phyloP scores from a whole-genome alignment of 2,113 vertebrate genomes.

The Pantherophis guttatus region DNA sequence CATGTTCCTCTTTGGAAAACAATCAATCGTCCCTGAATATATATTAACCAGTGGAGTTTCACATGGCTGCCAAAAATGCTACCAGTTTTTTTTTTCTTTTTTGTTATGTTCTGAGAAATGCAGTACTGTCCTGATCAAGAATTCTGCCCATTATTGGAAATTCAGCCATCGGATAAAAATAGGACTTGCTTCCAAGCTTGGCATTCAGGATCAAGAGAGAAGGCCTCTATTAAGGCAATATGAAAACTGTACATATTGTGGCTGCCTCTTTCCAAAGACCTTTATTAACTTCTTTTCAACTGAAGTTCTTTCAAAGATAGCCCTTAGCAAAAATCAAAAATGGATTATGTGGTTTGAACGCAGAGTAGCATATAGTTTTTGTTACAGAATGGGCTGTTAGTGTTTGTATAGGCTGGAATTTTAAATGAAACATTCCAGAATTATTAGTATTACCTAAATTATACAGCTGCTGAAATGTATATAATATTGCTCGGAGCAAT shows the following conservation, averaged over 20 bases:
- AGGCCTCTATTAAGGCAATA: conserved; percentile 24
- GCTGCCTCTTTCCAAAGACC: background rate
- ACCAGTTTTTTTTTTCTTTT: conserved; percentile 31
- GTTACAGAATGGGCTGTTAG: conserved; percentile 24
- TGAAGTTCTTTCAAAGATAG: conserved; percentile 7
- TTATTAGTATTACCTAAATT: background rate
- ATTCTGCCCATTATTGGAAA: background rate
- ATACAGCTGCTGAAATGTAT: background rate
- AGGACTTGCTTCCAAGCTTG: background rate
- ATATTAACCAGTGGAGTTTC: conserved; percentile 31
- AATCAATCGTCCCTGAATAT: conserved; percentile 65
- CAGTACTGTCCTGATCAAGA: background rate
- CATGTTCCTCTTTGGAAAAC: conserved; percentile 49
- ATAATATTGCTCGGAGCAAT: background rate
- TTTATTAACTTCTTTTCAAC: conserved; percentile 44
- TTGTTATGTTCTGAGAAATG: conserved; percentile 16
- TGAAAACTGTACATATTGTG: conserved; percentile 51
- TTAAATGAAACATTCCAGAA: conserved; percentile 21
- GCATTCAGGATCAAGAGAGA: conserved; percentile 9
- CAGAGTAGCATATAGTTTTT: background rate
- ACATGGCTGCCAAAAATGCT: conserved; percentile 45
- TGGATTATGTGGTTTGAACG: background rate
- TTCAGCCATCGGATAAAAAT: background rate
- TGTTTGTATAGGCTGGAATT: conserved; percentile 28
- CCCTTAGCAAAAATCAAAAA: background rate